Conservation (phyloP, 2,113 vertebrate species). For the Lucifuga dentata region DNA sequence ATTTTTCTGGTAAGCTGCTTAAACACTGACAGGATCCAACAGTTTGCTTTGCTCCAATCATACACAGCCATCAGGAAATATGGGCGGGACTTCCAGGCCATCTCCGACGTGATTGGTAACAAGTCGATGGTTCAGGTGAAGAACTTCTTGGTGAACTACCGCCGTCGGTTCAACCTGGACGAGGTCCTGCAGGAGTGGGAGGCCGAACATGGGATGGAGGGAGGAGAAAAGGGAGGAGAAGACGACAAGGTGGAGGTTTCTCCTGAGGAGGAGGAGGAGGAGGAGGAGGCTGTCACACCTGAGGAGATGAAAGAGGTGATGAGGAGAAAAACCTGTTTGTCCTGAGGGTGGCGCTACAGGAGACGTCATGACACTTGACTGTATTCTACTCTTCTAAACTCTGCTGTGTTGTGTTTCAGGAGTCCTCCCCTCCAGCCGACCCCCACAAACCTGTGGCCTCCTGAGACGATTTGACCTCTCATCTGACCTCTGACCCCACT, state of each 20-base stretch:
- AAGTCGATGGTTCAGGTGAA: constrained; percentile 98
- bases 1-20: too few relatives aligned
- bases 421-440: constrained; percentile 56
- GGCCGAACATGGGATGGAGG: constrained; percentile 92
- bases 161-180: constrained; percentile 96
- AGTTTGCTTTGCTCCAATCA: constrained; percentile 11
- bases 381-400: neutral
- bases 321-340: neutral
- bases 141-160: constrained; percentile 98
- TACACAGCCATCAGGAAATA: constrained; percentile 95
- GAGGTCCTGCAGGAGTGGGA: constrained; percentile 98
- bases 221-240: constrained; percentile 70
- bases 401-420: constrained; percentile 51
- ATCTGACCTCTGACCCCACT: constrained; percentile 5
- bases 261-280: constrained; percentile 74
- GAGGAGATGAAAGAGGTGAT: constrained; percentile 85
- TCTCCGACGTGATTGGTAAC: constrained; percentile 98
- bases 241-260: constrained; percentile 87
- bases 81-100: constrained; percentile 95
- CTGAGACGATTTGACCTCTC: constrained; percentile 41
- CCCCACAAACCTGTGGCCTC: constrained; percentile 69
- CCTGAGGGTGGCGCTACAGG: neutral
- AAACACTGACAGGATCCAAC: too few relatives aligned
- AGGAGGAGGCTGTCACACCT: too few relatives aligned
- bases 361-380: too few relatives aligned